Conservation (phyloP, 2,888 invertebrate genomes). For the Onchidella celtica region DNA sequence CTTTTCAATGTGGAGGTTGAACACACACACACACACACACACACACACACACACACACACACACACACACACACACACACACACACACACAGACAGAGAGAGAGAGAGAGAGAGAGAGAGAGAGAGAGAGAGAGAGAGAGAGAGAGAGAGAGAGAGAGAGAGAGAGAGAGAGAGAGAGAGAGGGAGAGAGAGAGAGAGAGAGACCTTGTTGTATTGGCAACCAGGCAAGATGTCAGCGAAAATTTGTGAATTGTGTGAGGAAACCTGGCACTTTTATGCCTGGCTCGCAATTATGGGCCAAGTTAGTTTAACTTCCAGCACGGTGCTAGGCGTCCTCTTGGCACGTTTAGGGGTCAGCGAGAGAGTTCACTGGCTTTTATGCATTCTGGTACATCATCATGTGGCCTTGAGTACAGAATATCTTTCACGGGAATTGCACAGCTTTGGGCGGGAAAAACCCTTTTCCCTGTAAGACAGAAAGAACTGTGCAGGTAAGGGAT, state of each 20-base stretch:
- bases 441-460: no score
- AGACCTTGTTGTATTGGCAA: not conserved
- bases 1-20: no score
- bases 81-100: not conserved
- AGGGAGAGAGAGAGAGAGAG: not conserved
- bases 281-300: conserved; percentile 9
- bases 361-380: not conserved
- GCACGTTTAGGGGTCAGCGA: not conserved
- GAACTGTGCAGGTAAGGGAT: no score
- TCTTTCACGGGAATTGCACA: no score
- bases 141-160: not conserved
- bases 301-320: conserved; percentile 12
- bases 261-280: conserved; percentile 25
- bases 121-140: not conserved
- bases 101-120: not conserved
- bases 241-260: conserved; percentile 12
- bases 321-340: not conserved
- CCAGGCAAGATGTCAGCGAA: no score
- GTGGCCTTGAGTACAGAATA: not conserved
- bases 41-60: no score
- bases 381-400: not conserved
- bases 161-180: not conserved
- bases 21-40: no score
- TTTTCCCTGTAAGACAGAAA: no score
- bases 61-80: no score